These are phyloP conservation scores for Botia kubotai DNA, from an alignment of 2,797 vertebrate genomes.

Conservation along the genomic window DNA sequence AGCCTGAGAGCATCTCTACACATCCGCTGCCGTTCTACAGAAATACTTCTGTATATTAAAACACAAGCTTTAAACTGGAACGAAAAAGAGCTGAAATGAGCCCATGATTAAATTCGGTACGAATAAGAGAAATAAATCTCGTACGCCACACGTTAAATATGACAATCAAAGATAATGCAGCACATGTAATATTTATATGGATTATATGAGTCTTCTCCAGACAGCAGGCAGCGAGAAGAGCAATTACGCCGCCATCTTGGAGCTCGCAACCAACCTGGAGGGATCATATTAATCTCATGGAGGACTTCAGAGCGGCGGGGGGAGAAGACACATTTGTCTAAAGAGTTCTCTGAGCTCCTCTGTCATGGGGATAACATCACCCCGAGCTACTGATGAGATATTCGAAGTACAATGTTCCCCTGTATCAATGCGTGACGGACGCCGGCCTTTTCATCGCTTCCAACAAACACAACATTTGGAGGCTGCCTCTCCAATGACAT, in stretches of 20 bases:
- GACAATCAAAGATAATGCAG: conserved; percentile 38
- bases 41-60: neutral
- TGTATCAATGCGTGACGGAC: neutral
- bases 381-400: conserved; percentile 24
- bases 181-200: conserved; percentile 47
- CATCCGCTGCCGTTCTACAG: too few relatives aligned
- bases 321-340: conserved; percentile 36
- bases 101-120: conserved; percentile 1
- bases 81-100: neutral
- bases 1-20: too few relatives aligned
- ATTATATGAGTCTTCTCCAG: conserved; percentile 34
- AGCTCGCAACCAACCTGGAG: conserved; percentile 34
- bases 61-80: neutral
- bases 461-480: neutral
- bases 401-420: neutral
- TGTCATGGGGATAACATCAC: neutral
- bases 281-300: conserved; percentile 44
- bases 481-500: neutral
- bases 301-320: conserved; percentile 13
- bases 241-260: conserved; percentile 30
- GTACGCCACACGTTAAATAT: conserved; percentile 11
- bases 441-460: neutral
- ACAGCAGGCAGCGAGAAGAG: conserved; percentile 2
- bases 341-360: conserved; percentile 32
- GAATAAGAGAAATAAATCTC: conserved; percentile 20